Base-by-base conservation (phyloP, 2,113 vertebrate genomes). In the Hippopotamus amphibius region DNA sequence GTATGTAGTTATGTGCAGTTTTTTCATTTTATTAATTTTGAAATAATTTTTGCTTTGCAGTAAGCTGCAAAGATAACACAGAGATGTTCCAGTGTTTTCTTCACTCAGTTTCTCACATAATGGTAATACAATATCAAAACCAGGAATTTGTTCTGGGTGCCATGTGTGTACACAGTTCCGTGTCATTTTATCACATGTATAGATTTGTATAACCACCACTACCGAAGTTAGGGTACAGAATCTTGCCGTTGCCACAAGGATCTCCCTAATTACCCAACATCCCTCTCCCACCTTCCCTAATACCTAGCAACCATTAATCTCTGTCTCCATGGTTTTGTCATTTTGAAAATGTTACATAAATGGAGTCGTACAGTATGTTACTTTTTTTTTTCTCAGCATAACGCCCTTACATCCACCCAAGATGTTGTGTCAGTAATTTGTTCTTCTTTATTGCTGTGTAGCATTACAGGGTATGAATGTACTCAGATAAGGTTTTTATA, bases 111-210 rank as follows among this genome's bases (percentile, higher is more conserved):
- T 17, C 28, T 12, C 15, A 21, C 48, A 12, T 2, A 3, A 16
- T 0, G 33, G 28, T 2, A 12, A 16, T 21, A 2, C 3, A 0
- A 9, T 11, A 6, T 33, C 28, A 12, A 12, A 33, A 19, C 46
- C 48, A 77, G 74, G 48, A 53, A 43, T 6, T 0, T 12, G 48
- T 9, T 16, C 2, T 3, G 33, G 43, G 46, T 15, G 17, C 22
- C 9, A 0, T 16, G 21, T 37, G 3, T 55, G 37, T 22, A 1
- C 33, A 6, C 2, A 15, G 30, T 10, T 55, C 37, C n/a, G 15
- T 3, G 46, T 33, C 8, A 0, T 19, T 50, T 17, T 6, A 1
- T 13, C 17, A 33, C 74, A 12, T 12, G 46, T 33, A 16, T 21
- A 3, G 8, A 48, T 48, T 17, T 8, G 16, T 12, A 12, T 19